These are phyloP conservation scores for Urosaurus nigricauda DNA, from an alignment of 2,797 vertebrate species.

Conservation along the genomic window DNA sequence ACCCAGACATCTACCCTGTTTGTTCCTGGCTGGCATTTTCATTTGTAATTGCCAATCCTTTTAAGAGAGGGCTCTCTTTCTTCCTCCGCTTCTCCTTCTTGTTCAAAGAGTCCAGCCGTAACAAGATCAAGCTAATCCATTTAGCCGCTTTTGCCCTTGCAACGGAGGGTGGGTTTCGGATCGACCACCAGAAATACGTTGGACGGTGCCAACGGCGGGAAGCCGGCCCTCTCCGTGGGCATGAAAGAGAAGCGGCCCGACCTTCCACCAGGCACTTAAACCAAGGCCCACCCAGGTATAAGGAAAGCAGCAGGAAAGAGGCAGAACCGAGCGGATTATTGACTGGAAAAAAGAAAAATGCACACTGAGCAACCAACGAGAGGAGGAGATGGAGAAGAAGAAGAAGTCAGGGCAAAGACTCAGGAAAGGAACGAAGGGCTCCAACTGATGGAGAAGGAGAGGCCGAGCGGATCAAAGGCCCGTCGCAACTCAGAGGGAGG, in stretches of 20 bases:
- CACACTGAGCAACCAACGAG: not conserved
- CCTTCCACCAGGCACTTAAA: not conserved
- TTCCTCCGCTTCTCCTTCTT: not conserved
- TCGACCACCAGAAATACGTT: too few relatives aligned
- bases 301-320: not conserved
- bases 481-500: not conserved
- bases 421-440: not conserved
- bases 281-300: not conserved
- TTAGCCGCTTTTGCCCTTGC: not conserved
- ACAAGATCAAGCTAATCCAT: constrained; percentile 25
- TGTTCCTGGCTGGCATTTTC: not conserved
- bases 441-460: not conserved
- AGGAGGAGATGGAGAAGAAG: not conserved
- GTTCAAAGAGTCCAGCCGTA: not conserved
- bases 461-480: not conserved
- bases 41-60: not conserved
- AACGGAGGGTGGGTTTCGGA: not conserved
- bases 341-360: not conserved
- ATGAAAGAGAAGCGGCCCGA: not conserved
- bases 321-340: not conserved
- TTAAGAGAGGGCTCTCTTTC: not conserved
- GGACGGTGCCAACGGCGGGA: not conserved
- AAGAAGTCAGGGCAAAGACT: too few relatives aligned
- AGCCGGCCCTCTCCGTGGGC: not conserved
- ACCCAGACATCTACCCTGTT: not conserved